These are phyloP conservation scores for Melozone crissalis DNA, from an alignment of 2,113 vertebrate species.

Conservation along the genomic window DNA sequence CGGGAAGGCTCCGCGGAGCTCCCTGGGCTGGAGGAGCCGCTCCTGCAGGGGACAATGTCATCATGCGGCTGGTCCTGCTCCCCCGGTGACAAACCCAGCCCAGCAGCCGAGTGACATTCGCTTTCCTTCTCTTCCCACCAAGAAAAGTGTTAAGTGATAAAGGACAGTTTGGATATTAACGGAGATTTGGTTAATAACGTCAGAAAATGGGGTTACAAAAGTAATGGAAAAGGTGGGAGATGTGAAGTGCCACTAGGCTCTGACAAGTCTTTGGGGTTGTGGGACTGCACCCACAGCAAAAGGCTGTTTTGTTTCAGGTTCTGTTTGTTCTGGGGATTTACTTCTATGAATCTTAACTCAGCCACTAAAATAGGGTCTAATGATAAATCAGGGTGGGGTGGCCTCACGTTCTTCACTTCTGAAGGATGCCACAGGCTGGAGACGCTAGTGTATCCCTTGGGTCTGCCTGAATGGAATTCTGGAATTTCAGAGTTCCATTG, in stretches of 20 bases:
- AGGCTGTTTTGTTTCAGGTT: not conserved
- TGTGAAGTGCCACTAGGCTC: not conserved
- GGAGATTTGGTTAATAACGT: not conserved
- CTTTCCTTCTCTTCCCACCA: not conserved
- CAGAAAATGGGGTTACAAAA: not conserved
- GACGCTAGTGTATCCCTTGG: not conserved
- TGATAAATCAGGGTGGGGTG: no score
- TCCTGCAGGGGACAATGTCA: not conserved
- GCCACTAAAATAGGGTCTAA: not conserved
- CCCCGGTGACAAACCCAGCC: fast-evolving
- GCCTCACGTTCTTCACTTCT: not conserved
- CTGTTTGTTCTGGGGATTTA: not conserved
- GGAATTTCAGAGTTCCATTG: not conserved
- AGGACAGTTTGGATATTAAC: not conserved
- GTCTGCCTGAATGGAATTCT: not conserved
- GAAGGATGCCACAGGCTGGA: not conserved
- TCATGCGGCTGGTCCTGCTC: not conserved
- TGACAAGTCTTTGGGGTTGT: fast-evolving
- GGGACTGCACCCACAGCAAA: not conserved
- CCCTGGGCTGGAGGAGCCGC: not conserved
- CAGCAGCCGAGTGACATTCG: not conserved
- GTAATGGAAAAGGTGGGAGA: not conserved
- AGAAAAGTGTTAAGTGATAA: not conserved
- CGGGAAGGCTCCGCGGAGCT: fast-evolving
- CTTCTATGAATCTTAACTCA: not conserved